Percentiles rank a stretch among this genome's conserved stretches.
Conservation (phyloP, 2,113 vertebrate genomes). For the Leucopsar rothschildi region DNA sequence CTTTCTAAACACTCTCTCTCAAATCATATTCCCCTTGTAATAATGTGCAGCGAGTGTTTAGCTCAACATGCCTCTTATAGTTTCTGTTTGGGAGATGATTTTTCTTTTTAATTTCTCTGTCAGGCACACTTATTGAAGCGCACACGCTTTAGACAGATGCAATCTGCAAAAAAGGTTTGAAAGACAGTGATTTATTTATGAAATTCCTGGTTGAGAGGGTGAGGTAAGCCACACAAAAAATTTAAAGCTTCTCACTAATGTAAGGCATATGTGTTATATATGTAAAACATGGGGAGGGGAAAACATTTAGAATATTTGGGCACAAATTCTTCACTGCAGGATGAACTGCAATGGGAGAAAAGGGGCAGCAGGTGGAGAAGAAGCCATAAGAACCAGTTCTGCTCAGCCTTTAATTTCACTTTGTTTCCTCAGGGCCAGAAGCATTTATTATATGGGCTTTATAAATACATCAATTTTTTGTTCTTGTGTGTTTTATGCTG, state of each 20-base stretch:
- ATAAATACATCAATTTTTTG: background rate
- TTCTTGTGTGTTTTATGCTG: background rate
- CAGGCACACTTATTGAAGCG: conserved; percentile 65
- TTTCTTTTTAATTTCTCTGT: conserved; percentile 71
- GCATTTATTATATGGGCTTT: background rate
- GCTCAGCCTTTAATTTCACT: background rate
- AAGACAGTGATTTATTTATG: conserved; percentile 67
- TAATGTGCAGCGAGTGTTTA: conserved; percentile 51
- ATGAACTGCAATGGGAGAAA: background rate
- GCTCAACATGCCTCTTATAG: conserved; percentile 51
- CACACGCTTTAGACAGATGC: conserved; percentile 34
- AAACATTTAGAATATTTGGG: background rate
- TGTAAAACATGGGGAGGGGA: background rate
- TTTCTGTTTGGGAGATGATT: conserved; percentile 61
- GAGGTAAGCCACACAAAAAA: conserved; percentile 35
- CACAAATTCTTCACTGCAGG: background rate
- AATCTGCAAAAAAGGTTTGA: conserved; percentile 57
- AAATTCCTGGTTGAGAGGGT: conserved; percentile 49
- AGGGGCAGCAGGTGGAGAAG: background rate
- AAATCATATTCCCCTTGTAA: conserved; percentile 42
- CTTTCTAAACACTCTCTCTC: conserved; percentile 45
- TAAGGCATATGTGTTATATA: background rate
- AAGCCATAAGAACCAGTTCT: background rate
- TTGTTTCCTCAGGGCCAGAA: background rate
- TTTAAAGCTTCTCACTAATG: background rate